Base-by-base conservation (phyloP, 2,113 vertebrate genomes). In the Oxyruncus cristatus region DNA sequence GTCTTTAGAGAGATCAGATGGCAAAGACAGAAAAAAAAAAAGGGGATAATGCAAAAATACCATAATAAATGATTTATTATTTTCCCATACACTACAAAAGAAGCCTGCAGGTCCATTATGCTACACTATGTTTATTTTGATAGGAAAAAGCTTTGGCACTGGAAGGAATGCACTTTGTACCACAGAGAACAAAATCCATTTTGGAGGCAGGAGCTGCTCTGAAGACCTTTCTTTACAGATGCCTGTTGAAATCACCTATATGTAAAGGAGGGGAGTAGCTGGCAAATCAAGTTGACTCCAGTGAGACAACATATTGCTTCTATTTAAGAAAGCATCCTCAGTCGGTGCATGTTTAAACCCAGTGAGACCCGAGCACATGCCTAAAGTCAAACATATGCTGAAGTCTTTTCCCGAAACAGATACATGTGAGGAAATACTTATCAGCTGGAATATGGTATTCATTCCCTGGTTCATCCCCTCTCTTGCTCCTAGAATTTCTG, bases 321-420 rank as follows among this genome's bases (percentile, higher is more conserved):
- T 66, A 93, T 95, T 93, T 94, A 92, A 75, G 83, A 92, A 96
- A 96, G 49, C 86, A 94, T 86, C 79, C 83, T 83, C 11, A 0
- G 50, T 21, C 65, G 49, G 77, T 15, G 37, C 66, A 33, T 78
- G 79, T 88, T 96, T 88, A 96, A 95, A 93, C 59, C 83, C 78
- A 83, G 61, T 17, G 95, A 93, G 95, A 96, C 74, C 92, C 90
- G 79, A 94, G 92, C 90, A 86, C 81, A 90, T 82, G 61, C 87
- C 84, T 93, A 28, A 95, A 95, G 73, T 73, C 92, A 94, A 96
- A 94, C 89, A 87, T 52, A 72, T 78, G 80, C 76, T 92, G 68
- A 81, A 93, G 70, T 75, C 72, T 84, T 65, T 96, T 91, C 76
- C 92, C 91, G 95, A 95, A 96, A 91, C 56, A 86, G 92, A 91